Conservation (phyloP, 2,888 invertebrate species). For the Scotopteryx bipunctaria region DNA sequence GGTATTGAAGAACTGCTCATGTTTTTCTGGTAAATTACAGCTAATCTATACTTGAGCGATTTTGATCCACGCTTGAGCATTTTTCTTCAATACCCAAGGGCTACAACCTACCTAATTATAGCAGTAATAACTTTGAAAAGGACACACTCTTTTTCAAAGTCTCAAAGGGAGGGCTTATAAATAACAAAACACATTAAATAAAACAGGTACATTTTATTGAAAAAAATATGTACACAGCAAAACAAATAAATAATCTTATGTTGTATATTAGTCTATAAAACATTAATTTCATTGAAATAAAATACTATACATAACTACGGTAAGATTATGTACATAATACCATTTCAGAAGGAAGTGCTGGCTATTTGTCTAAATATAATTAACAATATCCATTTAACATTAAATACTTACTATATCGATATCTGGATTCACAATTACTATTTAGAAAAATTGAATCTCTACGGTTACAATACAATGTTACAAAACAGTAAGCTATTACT, state of each 20-base stretch:
- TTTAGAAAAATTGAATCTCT: conserved; percentile 71
- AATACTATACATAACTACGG: conserved; percentile 82
- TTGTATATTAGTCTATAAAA: conserved; percentile 84
- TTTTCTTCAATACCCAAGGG: no score
- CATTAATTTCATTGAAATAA: conserved; percentile 83
- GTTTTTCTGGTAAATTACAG: no score
- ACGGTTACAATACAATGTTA: conserved; percentile 72
- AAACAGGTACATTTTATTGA: conserved; percentile 84
- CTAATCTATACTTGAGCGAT: no score
- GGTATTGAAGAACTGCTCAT: no score
- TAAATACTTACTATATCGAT: conserved; percentile 76
- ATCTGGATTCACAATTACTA: conserved; percentile 72
- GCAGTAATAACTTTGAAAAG: no score
- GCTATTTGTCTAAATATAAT: conserved; percentile 67
- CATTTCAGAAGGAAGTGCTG: conserved; percentile 71
- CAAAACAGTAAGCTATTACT: conserved; percentile 77
- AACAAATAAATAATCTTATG: conserved; percentile 84
- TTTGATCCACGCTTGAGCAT: no score
- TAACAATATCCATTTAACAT: conserved; percentile 78
- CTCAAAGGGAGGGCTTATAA: conserved; percentile 18
- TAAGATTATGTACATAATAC: conserved; percentile 82
- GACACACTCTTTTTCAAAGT: no score
- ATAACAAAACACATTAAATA: conserved; percentile 56
- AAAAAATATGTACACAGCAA: conserved; percentile 84
- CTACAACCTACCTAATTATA: background rate